phyloP scores from a whole-genome alignment of 2,113 vertebrate genomes.

The Dunckerocampus dactyliophorus region DNA sequence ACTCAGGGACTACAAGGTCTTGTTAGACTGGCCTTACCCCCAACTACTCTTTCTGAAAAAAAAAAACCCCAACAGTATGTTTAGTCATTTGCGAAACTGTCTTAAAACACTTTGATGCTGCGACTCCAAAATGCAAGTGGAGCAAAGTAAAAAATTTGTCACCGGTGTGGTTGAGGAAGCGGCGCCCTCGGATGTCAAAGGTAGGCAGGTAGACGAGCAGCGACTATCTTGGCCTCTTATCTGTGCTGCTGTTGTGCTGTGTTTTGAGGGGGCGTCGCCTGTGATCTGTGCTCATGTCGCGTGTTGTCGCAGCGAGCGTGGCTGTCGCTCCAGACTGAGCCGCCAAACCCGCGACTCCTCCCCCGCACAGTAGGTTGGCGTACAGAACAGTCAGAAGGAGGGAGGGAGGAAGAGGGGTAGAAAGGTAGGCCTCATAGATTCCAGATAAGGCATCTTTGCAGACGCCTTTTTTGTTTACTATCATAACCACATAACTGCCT shows the following conservation, averaged over 20 bases:
- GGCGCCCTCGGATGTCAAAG: slow-evolving; percentile 44
- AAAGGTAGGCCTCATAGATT: slow-evolving; percentile 63
- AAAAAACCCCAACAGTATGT: slow-evolving; percentile 23
- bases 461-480: slow-evolving; percentile 69
- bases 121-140: slow-evolving; percentile 41
- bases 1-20: slow-evolving; percentile 68
- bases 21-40: slow-evolving; percentile 57
- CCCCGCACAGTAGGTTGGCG: slow-evolving; percentile 51
- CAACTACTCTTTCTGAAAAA: slow-evolving; percentile 34
- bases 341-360: slow-evolving; percentile 51
- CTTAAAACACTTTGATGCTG: slow-evolving; percentile 49
- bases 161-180: slow-evolving; percentile 50
- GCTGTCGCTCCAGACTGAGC: slow-evolving; percentile 66
- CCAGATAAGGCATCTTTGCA: slow-evolving; percentile 66
- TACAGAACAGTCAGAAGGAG: slow-evolving; percentile 45
- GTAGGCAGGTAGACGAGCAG: slow-evolving; percentile 56
- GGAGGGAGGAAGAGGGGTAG: slow-evolving; percentile 38
- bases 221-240: slow-evolving; percentile 57
- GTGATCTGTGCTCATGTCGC: slow-evolving; percentile 69
- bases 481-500: slow-evolving; percentile 68
- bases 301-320: slow-evolving; percentile 60
- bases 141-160: slow-evolving; percentile 36
- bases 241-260: slow-evolving; percentile 53
- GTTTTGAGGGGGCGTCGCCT: slow-evolving; percentile 69
- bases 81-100: slow-evolving; percentile 36